Evolutionary conservation across 37 sponge, comb jelly and placozoan species (phyloP).

Genomic region (Oscarella lobularis): DNA sequence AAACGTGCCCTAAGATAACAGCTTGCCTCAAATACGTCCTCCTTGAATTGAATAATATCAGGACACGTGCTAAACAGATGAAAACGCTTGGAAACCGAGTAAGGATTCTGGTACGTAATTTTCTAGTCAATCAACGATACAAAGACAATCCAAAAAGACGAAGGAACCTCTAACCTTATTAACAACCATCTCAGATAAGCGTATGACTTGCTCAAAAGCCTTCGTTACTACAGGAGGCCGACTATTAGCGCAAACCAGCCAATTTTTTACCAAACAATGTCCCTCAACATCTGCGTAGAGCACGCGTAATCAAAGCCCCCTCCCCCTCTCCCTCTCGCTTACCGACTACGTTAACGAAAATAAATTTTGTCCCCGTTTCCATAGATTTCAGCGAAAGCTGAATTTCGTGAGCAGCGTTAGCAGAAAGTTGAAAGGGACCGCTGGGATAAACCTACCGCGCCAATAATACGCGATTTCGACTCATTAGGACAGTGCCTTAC

Average conservation of each 20-base stretch:
- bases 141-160: neutral
- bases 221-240: neutral
- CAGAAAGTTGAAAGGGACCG: neutral
- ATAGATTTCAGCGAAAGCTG: neutral
- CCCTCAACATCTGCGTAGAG: neutral
- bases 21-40: neutral
- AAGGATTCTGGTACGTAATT: neutral
- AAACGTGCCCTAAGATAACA: neutral
- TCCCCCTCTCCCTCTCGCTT: too few relatives aligned
- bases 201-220: neutral
- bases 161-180: neutral
- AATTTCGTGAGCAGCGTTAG: slow-evolving; percentile 1
- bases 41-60: neutral
- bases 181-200: neutral
- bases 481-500: neutral
- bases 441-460: neutral
- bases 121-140: neutral
- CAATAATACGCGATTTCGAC: neutral
- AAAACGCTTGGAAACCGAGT: neutral
- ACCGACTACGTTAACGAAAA: neutral
- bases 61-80: neutral
- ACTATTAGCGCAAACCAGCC: neutral
- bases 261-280: neutral
- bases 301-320: neutral
- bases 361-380: neutral